Base-by-base conservation (phyloP, 2,888 invertebrate species). In the Euplagia quadripunctaria region DNA sequence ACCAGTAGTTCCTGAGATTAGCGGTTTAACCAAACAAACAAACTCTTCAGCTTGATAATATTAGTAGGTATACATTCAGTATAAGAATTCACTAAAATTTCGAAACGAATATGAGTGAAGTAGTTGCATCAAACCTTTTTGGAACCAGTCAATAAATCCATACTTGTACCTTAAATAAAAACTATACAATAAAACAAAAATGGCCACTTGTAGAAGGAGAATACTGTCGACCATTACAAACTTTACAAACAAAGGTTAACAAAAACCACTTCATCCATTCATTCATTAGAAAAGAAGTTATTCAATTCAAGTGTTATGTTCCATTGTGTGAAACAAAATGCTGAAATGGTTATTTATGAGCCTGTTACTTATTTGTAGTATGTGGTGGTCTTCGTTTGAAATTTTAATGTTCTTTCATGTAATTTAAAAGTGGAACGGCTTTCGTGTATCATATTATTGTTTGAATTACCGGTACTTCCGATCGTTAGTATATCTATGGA, bases 271-370 rank as follows among this genome's bases (percentile, higher is more conserved):
- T 42, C 68, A 72, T 52, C 52, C 55, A 68, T 67, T 42, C 68
- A 72, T 52, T 64, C 55, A 68, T 43, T 31, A 72, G 51, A 72
- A 72, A 72, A 70, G 64, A 68, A 64, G 52, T 68, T 68, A 72
- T 72, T 72, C 68, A 68, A 64, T 68, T 55, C 64, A 68, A 72
- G 72, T 72, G 68, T 55, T 68, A 68, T 49, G 68, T 68, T 5
- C 64, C n/a, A 72, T 72, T 72, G 72, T 68, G 31, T 64, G 55
- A 68, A 68, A 68, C 68, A 72, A 68, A 72, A 73, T 17, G 68
- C 55, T 69, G 42, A 64, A 72, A 69, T 64, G 68, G 68, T 73
- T 73, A 73, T 73, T 73, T 73, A 73, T 69, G 68, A 64, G 46
- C n/a, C 68, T 69, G 51, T 73, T 72, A 52, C 68, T 55, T 71